Base-by-base conservation (phyloP, 2,888 invertebrate species). In the Brachyptera risi region DNA sequence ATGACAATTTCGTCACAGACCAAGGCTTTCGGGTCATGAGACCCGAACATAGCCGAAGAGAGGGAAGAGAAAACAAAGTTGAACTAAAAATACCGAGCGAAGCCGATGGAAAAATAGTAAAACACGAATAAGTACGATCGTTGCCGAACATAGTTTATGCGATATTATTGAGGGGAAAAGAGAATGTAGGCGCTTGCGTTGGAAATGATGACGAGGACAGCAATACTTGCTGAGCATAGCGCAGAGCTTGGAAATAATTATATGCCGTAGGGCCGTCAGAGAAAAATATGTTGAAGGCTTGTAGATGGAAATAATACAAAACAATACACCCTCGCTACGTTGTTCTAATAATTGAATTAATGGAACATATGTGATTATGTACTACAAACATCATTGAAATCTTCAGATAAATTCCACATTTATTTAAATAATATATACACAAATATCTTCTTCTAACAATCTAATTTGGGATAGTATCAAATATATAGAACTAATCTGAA, bases 1-100 rank as follows among this genome's bases (percentile, higher is more conserved):
- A 66, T 63, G 64, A 65, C 65, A 65, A 66, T 66, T 66, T 66
- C 66, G 66, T 66, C 66, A 66, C 66, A 66, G 65, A 65, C 65
- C 66, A 66, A 66, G 65, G 66, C 65, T 66, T 64, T 66, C 66
- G 65, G 66, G 66, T 66, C 66, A 65, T 64, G 64, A 54, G 54
- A 60, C 62, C 64, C 64, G 65, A 66, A 63, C 60, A 50, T 62
- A 56, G 21, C 61, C 66, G 66, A 65, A 65, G 57, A 11, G 7
- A 7, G 7, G 31, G 31, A 31, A 7, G 11, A 11, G 31, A n/a
- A n/a, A n/a, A n/a, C n/a, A n/a, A 31, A 31, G 7, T 31, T 5
- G 31, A 11, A 7, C 5, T 11, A 31, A 5, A 31, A 31, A 11
- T 7, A 11, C 31, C 31, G 31, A 31, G 11, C 11, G 11, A 11